These are phyloP conservation scores for Drosophila serrata DNA, from an alignment of 1,140 invertebrate genomes.

Conservation along the genomic window DNA sequence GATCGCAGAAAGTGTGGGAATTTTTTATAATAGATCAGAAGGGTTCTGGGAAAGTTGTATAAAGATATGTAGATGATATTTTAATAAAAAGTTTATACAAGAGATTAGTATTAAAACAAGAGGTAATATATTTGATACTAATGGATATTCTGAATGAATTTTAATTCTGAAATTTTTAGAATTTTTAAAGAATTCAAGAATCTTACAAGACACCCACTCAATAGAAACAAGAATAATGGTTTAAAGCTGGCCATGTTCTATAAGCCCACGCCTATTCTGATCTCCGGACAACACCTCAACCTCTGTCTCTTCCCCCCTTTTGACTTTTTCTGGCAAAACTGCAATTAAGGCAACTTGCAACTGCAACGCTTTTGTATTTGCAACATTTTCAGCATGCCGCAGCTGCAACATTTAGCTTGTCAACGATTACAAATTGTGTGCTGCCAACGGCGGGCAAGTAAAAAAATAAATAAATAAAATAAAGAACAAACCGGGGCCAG, in stretches of 20 bases:
- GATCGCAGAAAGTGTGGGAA: too few relatives aligned
- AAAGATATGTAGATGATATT: too few relatives aligned
- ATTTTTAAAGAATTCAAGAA: too few relatives aligned
- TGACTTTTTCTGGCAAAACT: constrained; percentile 32
- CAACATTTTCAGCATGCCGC: constrained; percentile 45
- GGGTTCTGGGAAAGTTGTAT: not conserved
- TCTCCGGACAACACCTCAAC: not conserved
- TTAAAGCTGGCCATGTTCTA: constrained; percentile 17
- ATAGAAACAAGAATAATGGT: constrained; percentile 28
- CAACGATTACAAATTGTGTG: constrained; percentile 79
- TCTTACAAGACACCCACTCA: not conserved
- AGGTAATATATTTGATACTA: not conserved
- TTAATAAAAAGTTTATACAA: too few relatives aligned
- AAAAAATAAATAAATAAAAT: constrained; percentile 56
- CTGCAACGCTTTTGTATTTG: constrained; percentile 36
- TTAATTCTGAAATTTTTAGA: not conserved
- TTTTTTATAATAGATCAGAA: too few relatives aligned
- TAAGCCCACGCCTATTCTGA: constrained; percentile 15
- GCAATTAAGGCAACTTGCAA: constrained; percentile 58
- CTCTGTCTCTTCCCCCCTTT: constrained; percentile 25
- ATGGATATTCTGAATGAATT: too few relatives aligned
- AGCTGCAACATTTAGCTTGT: constrained; percentile 80
- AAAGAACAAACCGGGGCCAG: not conserved
- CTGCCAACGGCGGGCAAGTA: constrained; percentile 56
- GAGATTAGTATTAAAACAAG: not conserved